Conservation (phyloP, 35 echinoderm and acorn worm genomes). For the Chiridota heheva region DNA sequence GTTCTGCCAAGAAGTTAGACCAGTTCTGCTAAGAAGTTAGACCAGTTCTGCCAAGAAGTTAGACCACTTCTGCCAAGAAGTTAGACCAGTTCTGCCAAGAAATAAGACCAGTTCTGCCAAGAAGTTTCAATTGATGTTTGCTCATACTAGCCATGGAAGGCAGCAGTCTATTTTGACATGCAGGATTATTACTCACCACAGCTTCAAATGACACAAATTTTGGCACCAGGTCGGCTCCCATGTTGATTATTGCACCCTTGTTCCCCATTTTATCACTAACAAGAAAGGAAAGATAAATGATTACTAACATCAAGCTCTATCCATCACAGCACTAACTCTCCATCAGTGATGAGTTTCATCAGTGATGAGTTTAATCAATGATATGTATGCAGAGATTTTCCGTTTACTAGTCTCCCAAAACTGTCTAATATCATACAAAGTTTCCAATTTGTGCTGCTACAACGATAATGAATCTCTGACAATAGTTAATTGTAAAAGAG, state of each 20-base stretch:
- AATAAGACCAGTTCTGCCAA: too few species aligned
- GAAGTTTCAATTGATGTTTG: background rate
- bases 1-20: too few species aligned
- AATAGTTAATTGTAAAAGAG: too few species aligned
- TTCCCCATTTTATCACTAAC: constrained; percentile 95
- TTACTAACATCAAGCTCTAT: background rate
- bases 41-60: too few species aligned
- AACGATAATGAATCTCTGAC: too few species aligned
- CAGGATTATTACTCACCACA: constrained; percentile 86
- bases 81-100: too few species aligned
- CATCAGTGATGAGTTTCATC: background rate
- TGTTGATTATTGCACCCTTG: constrained; percentile 96
- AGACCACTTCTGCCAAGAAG: too few species aligned
- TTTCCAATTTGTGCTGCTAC: too few species aligned
- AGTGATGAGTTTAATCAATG: background rate
- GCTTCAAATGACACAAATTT: constrained; percentile 94
- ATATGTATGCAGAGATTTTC: background rate
- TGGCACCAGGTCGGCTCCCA: constrained; percentile 84
- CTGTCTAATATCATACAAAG: too few species aligned
- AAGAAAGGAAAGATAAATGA: background rate
- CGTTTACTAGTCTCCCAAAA: too few species aligned
- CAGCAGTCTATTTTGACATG: background rate
- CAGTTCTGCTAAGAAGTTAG: too few species aligned
- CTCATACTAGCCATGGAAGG: background rate
- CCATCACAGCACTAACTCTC: background rate